Base-by-base conservation (phyloP, 2,888 invertebrate species). In the Diploptera punctata region DNA sequence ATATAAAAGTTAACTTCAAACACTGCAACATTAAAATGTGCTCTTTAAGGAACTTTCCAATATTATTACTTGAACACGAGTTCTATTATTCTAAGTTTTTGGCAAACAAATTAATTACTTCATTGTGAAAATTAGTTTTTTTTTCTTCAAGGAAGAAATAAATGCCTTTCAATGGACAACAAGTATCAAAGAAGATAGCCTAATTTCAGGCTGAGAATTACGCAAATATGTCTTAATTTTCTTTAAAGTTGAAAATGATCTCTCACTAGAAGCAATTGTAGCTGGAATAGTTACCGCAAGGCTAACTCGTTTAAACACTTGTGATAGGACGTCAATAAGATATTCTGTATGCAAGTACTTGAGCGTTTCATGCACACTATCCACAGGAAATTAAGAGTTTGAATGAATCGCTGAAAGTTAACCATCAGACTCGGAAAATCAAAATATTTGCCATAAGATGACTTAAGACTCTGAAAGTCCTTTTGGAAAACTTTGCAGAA, bases 401-500 rank as follows among this genome's bases (percentile, higher is more conserved):
- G 21, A 67, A 21, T 9, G 44, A 21, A 44, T 67, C 24, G 43
- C 44, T 21, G 67, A 67, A 67, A 44, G 67, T 67, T 67, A 43
- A 43, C 44, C 43, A 1, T 44, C 19, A 67, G 44, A 2, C 67
- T 44, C 2, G 44, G 19, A 21, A 67, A 0, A 16, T 67, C 67
- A 3, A 67, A 67, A 44, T 67, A 67, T 44, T 67, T 43, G 2
- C 2, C 43, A 44, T 44, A 67, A 19, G 19, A 10, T 21, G 2
- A 19, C 43, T 43, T 67, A 24, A n/a, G n/a, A n/a, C n/a, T n/a
- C n/a, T n/a, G n/a, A n/a, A n/a, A n/a, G n/a, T n/a, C n/a, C 21
- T 4, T 1, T 44, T 24, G 9, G 18, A 18, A 31, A 62, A 2
- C 18, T n/a, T n/a, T 29, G 19, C 62, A 4, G 38, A n/a, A 49